phyloP scores from a whole-genome alignment of 2,797 vertebrate genomes.

The Urophycis tenuis region DNA sequence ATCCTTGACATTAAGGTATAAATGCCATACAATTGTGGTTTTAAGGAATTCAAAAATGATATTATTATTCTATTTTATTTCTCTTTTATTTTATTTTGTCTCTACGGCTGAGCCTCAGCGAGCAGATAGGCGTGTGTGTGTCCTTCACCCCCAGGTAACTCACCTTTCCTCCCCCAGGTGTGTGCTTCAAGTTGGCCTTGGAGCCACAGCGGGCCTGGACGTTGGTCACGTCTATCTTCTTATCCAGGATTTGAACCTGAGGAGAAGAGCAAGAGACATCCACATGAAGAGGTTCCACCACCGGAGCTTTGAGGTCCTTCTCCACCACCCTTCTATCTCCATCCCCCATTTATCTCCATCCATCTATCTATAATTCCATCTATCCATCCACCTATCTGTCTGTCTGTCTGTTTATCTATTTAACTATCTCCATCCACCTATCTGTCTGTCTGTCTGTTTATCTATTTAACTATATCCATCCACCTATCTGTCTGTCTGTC shows the following conservation, averaged over 20 bases:
- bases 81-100: too few species aligned
- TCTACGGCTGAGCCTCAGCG: not conserved
- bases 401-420: too few species aligned
- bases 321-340: not conserved
- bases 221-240: slow-evolving; percentile 86
- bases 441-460: too few species aligned
- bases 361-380: not conserved
- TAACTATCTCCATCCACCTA: too few species aligned
- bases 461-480: too few species aligned
- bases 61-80: too few species aligned
- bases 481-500: not conserved
- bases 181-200: slow-evolving; percentile 92
- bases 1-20: not conserved
- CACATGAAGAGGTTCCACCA: not conserved
- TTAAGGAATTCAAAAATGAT: too few species aligned
- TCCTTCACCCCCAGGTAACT: slow-evolving; percentile 12
- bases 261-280: not conserved
- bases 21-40: not conserved
- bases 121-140: not conserved
- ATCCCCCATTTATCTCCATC: too few species aligned
- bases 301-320: not conserved
- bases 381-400: too few species aligned
- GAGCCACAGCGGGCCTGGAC: slow-evolving; percentile 89
- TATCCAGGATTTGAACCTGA: slow-evolving; percentile 85
- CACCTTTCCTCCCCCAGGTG: slow-evolving; percentile 81